Evolutionary conservation across 2,888 invertebrate species (phyloP).

Genomic region (Ecdyonurus torrentis): DNA sequence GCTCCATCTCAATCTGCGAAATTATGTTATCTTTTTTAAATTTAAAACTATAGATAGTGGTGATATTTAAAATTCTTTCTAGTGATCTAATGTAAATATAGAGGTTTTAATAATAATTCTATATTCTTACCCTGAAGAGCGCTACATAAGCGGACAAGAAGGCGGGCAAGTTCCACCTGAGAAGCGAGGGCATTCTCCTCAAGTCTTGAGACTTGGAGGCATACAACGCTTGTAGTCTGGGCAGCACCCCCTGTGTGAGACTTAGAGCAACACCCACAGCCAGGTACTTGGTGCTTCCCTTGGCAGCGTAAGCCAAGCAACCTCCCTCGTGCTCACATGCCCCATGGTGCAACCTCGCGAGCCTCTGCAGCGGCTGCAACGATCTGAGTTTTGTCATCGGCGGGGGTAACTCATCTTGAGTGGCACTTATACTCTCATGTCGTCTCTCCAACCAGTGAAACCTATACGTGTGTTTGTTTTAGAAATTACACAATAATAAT

Average conservation of each 20-base stretch:
- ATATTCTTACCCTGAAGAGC: not conserved
- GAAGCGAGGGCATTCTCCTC: not conserved
- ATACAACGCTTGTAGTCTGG: not conserved
- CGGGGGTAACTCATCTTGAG: not conserved
- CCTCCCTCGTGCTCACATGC: not conserved
- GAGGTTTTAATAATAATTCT: no score
- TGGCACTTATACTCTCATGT: not conserved
- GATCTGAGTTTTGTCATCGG: not conserved
- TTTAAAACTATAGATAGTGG: no score
- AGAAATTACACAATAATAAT: no score
- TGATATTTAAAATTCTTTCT: no score
- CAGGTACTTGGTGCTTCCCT: not conserved
- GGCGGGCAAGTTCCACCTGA: not conserved
- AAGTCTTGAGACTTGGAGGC: not conserved
- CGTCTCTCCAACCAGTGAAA: not conserved
- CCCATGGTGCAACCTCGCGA: not conserved
- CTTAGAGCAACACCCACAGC: not conserved
- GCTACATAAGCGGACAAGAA: not conserved
- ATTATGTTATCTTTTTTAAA: no score
- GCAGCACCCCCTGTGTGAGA: not conserved
- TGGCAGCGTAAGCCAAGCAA: not conserved
- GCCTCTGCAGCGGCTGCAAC: not conserved
- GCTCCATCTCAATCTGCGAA: no score
- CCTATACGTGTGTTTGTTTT: no score
- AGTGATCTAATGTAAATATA: no score